phyloP scores from a whole-genome alignment of 2,888 invertebrate species.

The Lasioglossum leucozonium region DNA sequence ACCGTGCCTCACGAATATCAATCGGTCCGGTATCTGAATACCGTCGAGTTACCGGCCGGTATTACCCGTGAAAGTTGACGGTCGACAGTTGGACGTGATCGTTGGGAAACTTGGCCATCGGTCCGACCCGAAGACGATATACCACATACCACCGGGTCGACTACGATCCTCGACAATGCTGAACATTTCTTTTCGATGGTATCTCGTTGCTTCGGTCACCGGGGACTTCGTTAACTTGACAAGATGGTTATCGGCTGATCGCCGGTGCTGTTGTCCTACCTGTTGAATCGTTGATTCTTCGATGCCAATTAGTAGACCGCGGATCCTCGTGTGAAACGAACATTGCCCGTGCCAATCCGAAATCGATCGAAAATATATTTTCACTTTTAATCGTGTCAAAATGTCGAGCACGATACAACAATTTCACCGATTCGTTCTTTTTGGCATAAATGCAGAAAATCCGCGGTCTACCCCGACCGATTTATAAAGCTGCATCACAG shows the following conservation, averaged over 20 bases:
- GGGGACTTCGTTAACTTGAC: background rate
- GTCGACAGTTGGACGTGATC: background rate
- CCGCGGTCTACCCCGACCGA: background rate
- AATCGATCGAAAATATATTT: background rate
- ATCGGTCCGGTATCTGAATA: conserved; percentile 10
- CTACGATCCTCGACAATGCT: background rate
- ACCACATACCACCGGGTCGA: background rate
- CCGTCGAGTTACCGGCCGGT: background rate
- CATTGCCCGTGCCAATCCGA: background rate
- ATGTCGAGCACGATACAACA: too few species aligned
- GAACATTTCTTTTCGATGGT: background rate
- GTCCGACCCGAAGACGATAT: background rate
- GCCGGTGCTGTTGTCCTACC: background rate
- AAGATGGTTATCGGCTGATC: background rate
- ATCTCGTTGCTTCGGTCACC: background rate
- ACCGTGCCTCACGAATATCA: conserved; percentile 18
- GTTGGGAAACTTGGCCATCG: background rate
- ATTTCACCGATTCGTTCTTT: background rate
- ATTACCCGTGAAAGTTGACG: conserved; percentile 3
- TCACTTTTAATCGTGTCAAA: too few species aligned
- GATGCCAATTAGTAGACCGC: background rate
- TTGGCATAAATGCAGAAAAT: background rate
- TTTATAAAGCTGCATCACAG: background rate
- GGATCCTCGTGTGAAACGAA: background rate
- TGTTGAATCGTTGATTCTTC: background rate